Percentiles rank a stretch among this genome's conserved stretches.
Evolutionary conservation across 2,113 vertebrate species (phyloP).

Genomic region (Alaudala cheleensis): DNA sequence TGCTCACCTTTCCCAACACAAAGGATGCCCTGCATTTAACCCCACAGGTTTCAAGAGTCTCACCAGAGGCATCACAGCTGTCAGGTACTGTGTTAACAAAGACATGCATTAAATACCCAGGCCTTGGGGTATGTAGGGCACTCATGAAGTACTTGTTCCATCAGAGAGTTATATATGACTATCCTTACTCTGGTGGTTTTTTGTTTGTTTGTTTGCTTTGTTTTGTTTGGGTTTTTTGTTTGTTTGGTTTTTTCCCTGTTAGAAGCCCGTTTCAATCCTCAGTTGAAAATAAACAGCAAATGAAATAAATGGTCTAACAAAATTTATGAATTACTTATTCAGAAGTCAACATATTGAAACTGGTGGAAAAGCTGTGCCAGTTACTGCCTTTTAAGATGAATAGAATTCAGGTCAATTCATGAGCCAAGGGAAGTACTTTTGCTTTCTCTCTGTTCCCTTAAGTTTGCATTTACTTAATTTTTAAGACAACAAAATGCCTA

Average conservation of each 20-base stretch:
- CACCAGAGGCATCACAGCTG: neutral
- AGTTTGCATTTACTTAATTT: neutral
- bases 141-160: neutral
- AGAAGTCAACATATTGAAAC: neutral
- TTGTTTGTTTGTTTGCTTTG: neutral
- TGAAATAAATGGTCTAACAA: neutral
- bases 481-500: neutral
- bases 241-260: fast-evolving
- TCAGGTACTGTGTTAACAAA: neutral
- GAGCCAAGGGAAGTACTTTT: neutral
- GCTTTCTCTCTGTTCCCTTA: neutral
- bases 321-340: neutral
- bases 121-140: neutral
- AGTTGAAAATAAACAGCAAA: neutral
- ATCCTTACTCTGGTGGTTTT: neutral
- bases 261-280: neutral
- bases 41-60: neutral
- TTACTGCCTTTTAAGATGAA: neutral
- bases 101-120: neutral
- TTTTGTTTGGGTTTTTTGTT: no score
- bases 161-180: neutral
- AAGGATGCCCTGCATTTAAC: neutral
- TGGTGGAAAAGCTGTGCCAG: neutral
- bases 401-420: neutral
- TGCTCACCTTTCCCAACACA: neutral